Conservation (phyloP, 2,113 vertebrate species). For the Oceanites oceanicus region DNA sequence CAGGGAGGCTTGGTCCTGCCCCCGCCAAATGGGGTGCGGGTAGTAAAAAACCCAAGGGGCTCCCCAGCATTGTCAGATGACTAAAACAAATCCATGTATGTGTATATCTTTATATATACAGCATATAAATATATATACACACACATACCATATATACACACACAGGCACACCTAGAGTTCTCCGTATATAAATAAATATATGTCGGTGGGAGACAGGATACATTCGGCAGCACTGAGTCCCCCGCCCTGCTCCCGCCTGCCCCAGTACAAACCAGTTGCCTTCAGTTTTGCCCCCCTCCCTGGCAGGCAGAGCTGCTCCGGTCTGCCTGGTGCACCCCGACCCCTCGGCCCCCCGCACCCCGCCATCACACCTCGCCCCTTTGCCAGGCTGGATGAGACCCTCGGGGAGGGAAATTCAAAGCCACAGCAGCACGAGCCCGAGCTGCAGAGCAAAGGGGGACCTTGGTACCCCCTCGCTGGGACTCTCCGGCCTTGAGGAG, state of each 20-base stretch:
- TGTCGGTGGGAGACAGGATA: not conserved
- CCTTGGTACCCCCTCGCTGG: not conserved
- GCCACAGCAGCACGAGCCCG: not conserved
- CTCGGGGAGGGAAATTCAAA: not conserved
- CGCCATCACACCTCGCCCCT: not conserved
- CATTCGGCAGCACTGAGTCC: not conserved
- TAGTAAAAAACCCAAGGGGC: not conserved
- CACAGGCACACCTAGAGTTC: constrained; percentile 57
- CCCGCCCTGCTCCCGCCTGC: not conserved
- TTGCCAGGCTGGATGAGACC: not conserved
- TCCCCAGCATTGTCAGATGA: not conserved
- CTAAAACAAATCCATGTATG: constrained; percentile 51
- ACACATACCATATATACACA: constrained; percentile 51
- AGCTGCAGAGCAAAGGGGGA: not conserved
- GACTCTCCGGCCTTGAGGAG: not conserved
- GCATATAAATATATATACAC: constrained; percentile 67
- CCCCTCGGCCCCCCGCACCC: not conserved
- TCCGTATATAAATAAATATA: constrained; percentile 41
- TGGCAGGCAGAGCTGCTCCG: not conserved
- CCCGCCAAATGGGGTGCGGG: not conserved
- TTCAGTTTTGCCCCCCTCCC: not conserved
- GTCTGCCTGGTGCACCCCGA: not conserved
- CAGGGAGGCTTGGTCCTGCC: not conserved
- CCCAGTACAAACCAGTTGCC: not conserved
- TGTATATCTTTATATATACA: constrained; percentile 67